Conservation (phyloP, 2,888 invertebrate species). For the Limenitis camilla region DNA sequence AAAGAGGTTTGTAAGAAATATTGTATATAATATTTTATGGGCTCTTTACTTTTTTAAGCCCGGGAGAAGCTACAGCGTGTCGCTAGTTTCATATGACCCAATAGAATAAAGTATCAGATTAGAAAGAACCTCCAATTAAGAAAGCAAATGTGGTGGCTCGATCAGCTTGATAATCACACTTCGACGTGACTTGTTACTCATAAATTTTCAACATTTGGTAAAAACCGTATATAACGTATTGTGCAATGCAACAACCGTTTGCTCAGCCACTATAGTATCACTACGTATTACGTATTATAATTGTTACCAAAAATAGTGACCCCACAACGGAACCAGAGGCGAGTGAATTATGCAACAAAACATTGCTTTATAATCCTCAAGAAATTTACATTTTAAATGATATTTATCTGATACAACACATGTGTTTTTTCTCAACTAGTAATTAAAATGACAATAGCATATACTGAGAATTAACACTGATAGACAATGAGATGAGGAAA, state of each 20-base stretch:
- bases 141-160: too few relatives aligned
- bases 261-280: background rate
- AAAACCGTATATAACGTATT: constrained; percentile 1
- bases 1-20: too few relatives aligned
- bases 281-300: constrained; percentile 12
- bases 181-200: background rate
- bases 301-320: constrained; percentile 14
- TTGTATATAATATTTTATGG: too few relatives aligned
- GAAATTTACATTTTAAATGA: constrained; percentile 1
- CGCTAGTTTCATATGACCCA: too few relatives aligned
- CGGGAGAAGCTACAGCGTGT: too few relatives aligned
- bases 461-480: background rate
- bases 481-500: constrained; percentile 11
- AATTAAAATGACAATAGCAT: background rate
- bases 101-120: too few relatives aligned
- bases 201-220: background rate
- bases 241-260: constrained; percentile 7
- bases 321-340: constrained; percentile 10
- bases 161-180: too few relatives aligned
- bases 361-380: constrained; percentile 2
- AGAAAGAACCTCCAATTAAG: too few relatives aligned
- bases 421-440: background rate
- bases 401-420: background rate
- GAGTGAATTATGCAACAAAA: constrained; percentile 12
- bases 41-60: too few relatives aligned